phyloP scores from a whole-genome alignment of 2,113 vertebrate genomes.

The Phalacrocorax aristotelis region DNA sequence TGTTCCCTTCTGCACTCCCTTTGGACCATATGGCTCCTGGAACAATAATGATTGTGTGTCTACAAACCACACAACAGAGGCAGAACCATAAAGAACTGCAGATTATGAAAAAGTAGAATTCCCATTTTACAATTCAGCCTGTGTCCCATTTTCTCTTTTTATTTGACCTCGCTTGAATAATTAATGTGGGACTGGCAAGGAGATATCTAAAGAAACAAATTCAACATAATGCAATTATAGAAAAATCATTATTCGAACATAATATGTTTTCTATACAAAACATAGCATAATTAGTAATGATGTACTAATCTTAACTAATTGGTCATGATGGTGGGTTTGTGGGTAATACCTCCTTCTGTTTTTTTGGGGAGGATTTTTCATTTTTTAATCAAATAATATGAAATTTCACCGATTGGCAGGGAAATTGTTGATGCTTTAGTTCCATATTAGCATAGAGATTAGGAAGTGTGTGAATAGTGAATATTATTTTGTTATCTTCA shows the following conservation, averaged over 20 bases:
- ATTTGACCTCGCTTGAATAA: conserved; percentile 35
- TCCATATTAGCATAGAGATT: not conserved
- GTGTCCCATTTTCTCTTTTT: conserved; percentile 39
- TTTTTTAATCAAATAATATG: not conserved
- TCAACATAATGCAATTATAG: not conserved
- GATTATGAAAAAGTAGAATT: conserved; percentile 22
- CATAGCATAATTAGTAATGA: not conserved
- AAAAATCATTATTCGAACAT: not conserved
- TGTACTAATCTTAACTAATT: not conserved
- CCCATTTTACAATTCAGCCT: not conserved
- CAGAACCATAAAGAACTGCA: conserved; percentile 11
- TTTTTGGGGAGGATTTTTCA: not conserved
- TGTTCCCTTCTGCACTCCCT: conserved; percentile 20
- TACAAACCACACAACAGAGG: not conserved
- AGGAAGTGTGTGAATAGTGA: not conserved
- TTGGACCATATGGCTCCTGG: not conserved
- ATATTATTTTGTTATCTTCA: not conserved
- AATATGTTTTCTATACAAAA: not conserved
- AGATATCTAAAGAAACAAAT: not conserved
- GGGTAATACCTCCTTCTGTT: not conserved
- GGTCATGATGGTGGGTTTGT: not conserved
- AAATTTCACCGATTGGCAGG: not conserved
- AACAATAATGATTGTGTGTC: not conserved
- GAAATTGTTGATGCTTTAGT: not conserved
- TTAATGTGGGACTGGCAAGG: not conserved